Evolutionary conservation across 2,797 vertebrate genomes (phyloP).

Genomic region (Premnoplex brunnescens): DNA sequence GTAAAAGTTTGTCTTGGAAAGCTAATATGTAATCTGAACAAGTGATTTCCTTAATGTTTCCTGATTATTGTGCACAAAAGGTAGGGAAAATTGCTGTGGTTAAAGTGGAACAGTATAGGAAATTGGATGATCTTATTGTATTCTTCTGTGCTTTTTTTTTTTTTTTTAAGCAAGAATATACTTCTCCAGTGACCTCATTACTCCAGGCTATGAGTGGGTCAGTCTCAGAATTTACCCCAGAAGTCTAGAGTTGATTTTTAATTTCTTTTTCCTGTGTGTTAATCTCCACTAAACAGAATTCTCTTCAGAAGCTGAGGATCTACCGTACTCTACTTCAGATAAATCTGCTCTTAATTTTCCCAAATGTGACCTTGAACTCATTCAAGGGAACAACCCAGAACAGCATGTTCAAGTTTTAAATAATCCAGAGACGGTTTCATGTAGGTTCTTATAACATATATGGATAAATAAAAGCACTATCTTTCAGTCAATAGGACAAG

Average conservation of each 20-base stretch:
- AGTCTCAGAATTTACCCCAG: not conserved
- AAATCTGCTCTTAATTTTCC: not conserved
- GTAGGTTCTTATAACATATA: not conserved
- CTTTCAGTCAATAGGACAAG: not conserved
- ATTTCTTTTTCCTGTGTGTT: not conserved
- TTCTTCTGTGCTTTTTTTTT: not conserved
- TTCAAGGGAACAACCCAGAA: not conserved
- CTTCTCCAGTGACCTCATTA: not conserved
- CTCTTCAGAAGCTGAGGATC: not conserved
- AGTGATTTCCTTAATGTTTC: conserved; percentile 11
- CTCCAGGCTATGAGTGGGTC: not conserved
- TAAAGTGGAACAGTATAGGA: not conserved
- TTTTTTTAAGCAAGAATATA: not conserved
- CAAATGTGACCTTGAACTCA: not conserved
- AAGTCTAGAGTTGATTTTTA: not conserved
- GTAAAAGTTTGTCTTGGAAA: not conserved
- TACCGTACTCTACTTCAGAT: not conserved
- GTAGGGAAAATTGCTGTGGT: not conserved
- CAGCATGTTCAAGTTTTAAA: not conserved
- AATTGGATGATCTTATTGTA: not conserved
- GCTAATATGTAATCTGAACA: not conserved
- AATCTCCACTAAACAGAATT: not conserved
- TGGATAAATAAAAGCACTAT: not conserved
- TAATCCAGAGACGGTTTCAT: not conserved
- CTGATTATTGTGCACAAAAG: not conserved